Conservation (phyloP, 1,140 invertebrate genomes). For the Aphelinus certus region DNA sequence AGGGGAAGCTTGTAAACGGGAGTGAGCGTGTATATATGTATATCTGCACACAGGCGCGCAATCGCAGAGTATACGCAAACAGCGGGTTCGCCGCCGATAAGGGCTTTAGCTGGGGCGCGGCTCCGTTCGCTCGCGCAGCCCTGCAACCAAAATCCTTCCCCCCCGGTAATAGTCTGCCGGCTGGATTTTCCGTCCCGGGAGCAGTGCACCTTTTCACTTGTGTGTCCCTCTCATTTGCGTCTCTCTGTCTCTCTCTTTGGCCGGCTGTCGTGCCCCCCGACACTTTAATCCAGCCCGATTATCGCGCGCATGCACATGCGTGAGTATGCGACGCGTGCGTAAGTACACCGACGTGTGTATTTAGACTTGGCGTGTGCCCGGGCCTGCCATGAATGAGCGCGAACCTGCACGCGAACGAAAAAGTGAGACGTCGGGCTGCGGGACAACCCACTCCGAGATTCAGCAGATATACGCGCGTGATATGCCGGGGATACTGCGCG, state of each 20-base stretch:
- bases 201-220: no score
- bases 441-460: no score
- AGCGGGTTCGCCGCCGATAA: not conserved
- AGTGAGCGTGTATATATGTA: not conserved
- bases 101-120: not conserved
- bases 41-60: no score
- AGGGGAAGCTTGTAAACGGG: not conserved
- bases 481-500: no score
- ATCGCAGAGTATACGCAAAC: not conserved
- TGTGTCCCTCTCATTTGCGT: not conserved
- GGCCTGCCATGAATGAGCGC: not conserved
- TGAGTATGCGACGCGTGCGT: slow-evolving; percentile 39
- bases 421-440: no score
- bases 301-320: slow-evolving; percentile 37
- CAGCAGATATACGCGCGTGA: no score
- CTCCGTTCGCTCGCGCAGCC: not conserved
- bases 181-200: no score
- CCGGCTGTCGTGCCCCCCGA: slow-evolving; percentile 41
- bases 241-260: slow-evolving; percentile 7
- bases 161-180: no score
- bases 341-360: slow-evolving; percentile 36
- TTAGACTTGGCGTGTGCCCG: slow-evolving; percentile 17
- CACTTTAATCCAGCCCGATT: slow-evolving; percentile 46
- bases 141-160: not conserved
- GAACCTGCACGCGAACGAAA: slow-evolving; percentile 7